These are phyloP conservation scores for Scaptomyza reducta DNA, from an alignment of 2,888 invertebrate species.

Conservation along the genomic window DNA sequence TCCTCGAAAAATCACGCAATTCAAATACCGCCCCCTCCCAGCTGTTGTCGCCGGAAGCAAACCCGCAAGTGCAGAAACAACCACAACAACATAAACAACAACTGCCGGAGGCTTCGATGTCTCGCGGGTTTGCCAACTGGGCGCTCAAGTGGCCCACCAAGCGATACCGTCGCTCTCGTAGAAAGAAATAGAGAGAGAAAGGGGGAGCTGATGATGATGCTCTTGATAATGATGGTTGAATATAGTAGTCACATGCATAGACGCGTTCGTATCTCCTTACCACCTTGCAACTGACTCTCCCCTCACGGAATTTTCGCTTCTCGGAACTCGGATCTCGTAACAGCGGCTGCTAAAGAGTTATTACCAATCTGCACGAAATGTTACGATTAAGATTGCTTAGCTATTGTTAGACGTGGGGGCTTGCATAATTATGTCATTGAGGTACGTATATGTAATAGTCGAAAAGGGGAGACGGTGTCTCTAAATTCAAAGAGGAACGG, in stretches of 20 bases:
- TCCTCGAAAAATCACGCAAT: slow-evolving; percentile 10
- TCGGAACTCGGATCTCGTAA: slow-evolving; percentile 22
- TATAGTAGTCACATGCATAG: slow-evolving; percentile 13
- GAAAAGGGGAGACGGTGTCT: background rate
- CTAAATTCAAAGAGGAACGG: no score
- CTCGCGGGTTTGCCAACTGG: slow-evolving; percentile 17
- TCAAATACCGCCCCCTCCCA: slow-evolving; percentile 25
- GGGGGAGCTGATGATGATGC: slow-evolving; percentile 27
- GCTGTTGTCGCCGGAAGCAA: slow-evolving; percentile 44
- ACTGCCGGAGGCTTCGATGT: slow-evolving; percentile 13
- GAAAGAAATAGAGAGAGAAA: slow-evolving; percentile 21
- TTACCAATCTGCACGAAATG: slow-evolving; percentile 46
- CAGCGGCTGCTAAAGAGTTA: slow-evolving; percentile 16
- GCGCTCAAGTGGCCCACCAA: slow-evolving; percentile 52
- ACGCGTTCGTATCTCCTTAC: slow-evolving; percentile 19
- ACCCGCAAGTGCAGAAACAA: slow-evolving; percentile 37
- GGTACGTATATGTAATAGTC: background rate
- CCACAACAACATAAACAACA: slow-evolving; percentile 15
- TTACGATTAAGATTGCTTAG: slow-evolving; percentile 41
- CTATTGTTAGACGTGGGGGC: slow-evolving; percentile 7
- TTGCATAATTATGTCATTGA: slow-evolving; percentile 38
- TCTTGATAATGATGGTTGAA: slow-evolving; percentile 13
- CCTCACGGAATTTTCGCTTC: slow-evolving; percentile 19
- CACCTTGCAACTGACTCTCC: background rate
- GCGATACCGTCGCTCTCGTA: slow-evolving; percentile 47